These are phyloP conservation scores for Nymphicus hollandicus DNA, from an alignment of 2,113 vertebrate species.

Conservation along the genomic window DNA sequence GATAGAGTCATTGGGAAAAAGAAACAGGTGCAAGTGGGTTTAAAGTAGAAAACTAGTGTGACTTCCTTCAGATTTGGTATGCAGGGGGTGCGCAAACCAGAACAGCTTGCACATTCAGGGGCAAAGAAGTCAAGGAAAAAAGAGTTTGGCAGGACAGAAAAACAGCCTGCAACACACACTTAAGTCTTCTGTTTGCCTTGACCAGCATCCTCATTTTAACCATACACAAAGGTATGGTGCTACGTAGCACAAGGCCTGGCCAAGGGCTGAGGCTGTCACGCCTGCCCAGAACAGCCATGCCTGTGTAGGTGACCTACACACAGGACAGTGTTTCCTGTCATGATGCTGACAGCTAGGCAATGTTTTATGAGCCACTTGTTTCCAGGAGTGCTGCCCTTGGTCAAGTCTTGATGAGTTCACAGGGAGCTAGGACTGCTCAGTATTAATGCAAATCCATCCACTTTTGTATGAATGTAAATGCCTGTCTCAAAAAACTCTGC, in stretches of 20 bases:
- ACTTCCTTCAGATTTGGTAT: not conserved
- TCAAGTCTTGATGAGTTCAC: not conserved
- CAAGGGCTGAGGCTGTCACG: not conserved
- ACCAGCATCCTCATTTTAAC: not conserved
- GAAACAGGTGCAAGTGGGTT: not conserved
- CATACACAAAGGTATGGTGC: no score
- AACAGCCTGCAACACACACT: not conserved
- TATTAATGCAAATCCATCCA: not conserved
- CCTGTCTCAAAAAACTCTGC: not conserved
- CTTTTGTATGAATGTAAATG: not conserved
- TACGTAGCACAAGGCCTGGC: accelerated
- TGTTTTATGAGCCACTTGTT: not conserved
- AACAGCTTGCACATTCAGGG: not conserved
- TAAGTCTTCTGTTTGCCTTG: not conserved
- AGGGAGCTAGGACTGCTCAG: accelerated
- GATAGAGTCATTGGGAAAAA: not conserved
- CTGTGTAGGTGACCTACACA: not conserved
- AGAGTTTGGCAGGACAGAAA: not conserved
- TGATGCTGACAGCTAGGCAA: not conserved
- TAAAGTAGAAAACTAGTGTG: not conserved
- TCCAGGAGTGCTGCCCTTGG: not conserved
- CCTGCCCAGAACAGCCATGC: not conserved
- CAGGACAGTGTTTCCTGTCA: not conserved
- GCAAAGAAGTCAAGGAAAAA: not conserved
- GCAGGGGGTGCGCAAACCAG: not conserved